Percentiles rank a stretch among this genome's conserved stretches.
Evolutionary conservation across 2,113 vertebrate genomes (phyloP).

Genomic region (Oryzias javanicus): DNA sequence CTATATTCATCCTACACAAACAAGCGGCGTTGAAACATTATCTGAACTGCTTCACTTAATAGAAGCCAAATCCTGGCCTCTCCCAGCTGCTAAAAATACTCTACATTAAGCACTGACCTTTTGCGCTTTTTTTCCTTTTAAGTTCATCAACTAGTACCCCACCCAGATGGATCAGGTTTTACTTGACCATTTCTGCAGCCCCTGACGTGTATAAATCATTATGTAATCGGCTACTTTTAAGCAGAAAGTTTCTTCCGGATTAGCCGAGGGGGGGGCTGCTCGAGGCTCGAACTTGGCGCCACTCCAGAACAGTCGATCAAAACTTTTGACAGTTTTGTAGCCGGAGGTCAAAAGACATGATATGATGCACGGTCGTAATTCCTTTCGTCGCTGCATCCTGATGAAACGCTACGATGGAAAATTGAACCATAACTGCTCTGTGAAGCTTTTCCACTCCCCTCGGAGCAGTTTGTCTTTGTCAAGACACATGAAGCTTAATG

Average conservation of each 20-base stretch:
- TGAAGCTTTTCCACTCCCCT: constrained; percentile 23
- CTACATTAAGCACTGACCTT: constrained; percentile 53
- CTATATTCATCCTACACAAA: constrained; percentile 5
- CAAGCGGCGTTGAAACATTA: constrained; percentile 3
- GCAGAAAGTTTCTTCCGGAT: constrained; percentile 32
- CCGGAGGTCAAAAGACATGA: constrained; percentile 27
- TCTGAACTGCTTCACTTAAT: constrained; percentile 19
- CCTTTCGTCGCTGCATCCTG: constrained; percentile 31
- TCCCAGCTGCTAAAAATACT: constrained; percentile 59
- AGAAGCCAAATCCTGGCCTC: constrained; percentile 18
- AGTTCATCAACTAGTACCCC: constrained; percentile 43
- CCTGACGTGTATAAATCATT: constrained; percentile 47
- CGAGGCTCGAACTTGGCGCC: constrained; percentile 13
- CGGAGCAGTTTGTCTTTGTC: constrained; percentile 2
- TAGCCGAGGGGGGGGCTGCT: constrained; percentile 7
- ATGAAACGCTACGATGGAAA: constrained; percentile 21
- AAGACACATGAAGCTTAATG: not conserved
- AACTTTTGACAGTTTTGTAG: constrained; percentile 17
- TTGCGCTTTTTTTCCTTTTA: constrained; percentile 23
- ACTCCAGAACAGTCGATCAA: constrained; percentile 33
- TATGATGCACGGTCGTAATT: constrained; percentile 32
- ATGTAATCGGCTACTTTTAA: constrained; percentile 38
- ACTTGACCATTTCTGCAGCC: constrained; percentile 8
- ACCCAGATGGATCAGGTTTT: constrained; percentile 45
- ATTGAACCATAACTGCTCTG: constrained; percentile 20